Percentiles rank a stretch among this genome's conserved stretches.
phyloP scores from a whole-genome alignment of 2,888 invertebrate species.

The Sympetrum striolatum region DNA sequence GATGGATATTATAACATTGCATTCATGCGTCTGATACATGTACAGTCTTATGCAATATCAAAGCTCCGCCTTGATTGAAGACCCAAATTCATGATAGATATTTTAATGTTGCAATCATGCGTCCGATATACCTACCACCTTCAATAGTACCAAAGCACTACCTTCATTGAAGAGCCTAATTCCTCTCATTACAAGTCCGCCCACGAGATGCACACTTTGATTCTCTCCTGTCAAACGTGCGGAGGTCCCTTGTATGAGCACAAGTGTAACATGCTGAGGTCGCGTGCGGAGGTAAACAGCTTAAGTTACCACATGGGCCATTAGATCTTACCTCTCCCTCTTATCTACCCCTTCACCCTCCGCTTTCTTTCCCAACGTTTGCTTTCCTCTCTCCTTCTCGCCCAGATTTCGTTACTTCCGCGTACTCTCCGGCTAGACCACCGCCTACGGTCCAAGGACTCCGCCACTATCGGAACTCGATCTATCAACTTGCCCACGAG shows the following conservation, averaged over 20 bases:
- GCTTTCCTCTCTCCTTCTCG: background rate
- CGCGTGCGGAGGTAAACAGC: background rate
- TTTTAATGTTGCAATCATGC: too few species aligned
- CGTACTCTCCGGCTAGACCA: constrained; percentile 9
- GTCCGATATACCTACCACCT: too few species aligned
- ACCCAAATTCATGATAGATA: too few species aligned
- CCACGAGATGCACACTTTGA: background rate
- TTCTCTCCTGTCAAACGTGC: background rate
- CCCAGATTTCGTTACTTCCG: background rate
- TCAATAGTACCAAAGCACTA: too few species aligned
- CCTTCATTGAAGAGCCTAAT: too few species aligned
- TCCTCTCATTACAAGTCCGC: too few species aligned
- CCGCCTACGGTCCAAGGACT: background rate
- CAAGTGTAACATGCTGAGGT: background rate
- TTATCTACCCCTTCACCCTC: background rate
- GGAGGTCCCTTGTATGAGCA: background rate
- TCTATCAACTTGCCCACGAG: constrained; percentile 45
- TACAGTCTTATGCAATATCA: too few species aligned
- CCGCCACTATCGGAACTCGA: constrained; percentile 45
- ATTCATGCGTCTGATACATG: too few species aligned
- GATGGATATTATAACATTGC: too few species aligned
- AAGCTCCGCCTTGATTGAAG: too few species aligned
- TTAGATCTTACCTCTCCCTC: background rate
- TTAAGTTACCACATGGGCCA: background rate
- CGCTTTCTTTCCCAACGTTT: too few species aligned